A percentile compares a stretch with the other conserved stretches of the same genome.
These are phyloP conservation scores for Galemys pyrenaicus DNA, from an alignment of 2,113 vertebrate genomes.

Conservation along the genomic window DNA sequence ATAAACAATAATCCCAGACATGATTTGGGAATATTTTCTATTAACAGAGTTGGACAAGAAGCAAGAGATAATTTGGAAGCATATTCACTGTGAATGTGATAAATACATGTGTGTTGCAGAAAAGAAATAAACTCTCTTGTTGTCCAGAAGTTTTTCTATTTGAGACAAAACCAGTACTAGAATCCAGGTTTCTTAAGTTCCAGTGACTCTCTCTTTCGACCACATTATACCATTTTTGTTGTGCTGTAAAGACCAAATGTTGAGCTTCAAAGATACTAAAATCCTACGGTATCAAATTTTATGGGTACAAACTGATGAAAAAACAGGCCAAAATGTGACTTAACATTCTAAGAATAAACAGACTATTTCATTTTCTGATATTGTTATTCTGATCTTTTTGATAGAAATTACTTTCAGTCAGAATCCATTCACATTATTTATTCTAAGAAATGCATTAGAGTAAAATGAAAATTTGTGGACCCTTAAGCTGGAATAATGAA, in stretches of 20 bases:
- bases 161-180: background rate
- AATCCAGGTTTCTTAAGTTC: background rate
- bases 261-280: background rate
- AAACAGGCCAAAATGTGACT: slow-evolving; percentile 23
- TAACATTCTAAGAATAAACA: slow-evolving; percentile 70
- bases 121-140: background rate
- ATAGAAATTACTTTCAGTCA: slow-evolving; percentile 72
- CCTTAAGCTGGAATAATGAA: slow-evolving; percentile 73
- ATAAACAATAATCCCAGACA: background rate
- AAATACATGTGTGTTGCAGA: background rate
- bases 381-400: slow-evolving; percentile 64
- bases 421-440: slow-evolving; percentile 74
- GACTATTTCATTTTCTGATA: slow-evolving; percentile 65
- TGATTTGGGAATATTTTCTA: background rate
- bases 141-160: background rate
- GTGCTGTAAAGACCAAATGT: background rate
- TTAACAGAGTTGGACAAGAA: background rate
- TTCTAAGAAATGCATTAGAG: slow-evolving; percentile 74
- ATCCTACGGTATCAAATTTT: slow-evolving; percentile 1
- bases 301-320: background rate
- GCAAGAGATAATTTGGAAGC: background rate
- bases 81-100: background rate
- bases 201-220: background rate
- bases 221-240: background rate
- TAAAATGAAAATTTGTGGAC: slow-evolving; percentile 70